A percentile compares a stretch with the other conserved stretches of the same genome.
Evolutionary conservation across 2,113 vertebrate species (phyloP).

Genomic region (Odobenus rosmarus): DNA sequence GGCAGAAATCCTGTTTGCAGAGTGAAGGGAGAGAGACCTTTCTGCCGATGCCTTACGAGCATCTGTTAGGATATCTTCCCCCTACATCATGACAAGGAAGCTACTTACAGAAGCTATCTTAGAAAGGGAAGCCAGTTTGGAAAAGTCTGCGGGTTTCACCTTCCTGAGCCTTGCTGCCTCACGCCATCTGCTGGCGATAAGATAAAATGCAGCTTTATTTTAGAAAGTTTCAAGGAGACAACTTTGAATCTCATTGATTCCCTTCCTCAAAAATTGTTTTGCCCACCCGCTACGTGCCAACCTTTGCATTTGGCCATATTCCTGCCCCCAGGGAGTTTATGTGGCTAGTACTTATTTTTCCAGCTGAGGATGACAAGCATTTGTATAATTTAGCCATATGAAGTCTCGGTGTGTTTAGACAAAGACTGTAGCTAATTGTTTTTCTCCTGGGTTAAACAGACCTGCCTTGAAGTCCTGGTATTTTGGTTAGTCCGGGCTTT

Average conservation of each 20-base stretch:
- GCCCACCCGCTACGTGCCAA: neutral
- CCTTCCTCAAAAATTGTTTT: neutral
- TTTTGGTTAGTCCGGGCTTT: constrained; percentile 26
- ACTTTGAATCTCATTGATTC: neutral
- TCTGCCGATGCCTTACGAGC: neutral
- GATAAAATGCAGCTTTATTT: neutral
- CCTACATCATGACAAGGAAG: neutral
- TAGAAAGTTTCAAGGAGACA: neutral
- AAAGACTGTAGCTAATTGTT: neutral
- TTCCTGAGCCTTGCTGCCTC: neutral
- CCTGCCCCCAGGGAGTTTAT: neutral
- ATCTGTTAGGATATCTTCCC: neutral
- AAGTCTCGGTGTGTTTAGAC: neutral
- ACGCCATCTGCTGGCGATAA: constrained; percentile 26
- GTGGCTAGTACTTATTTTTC: neutral
- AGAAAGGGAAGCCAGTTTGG: neutral
- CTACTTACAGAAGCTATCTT: neutral
- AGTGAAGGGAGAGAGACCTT: neutral
- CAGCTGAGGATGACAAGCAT: neutral
- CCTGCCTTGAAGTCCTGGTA: neutral
- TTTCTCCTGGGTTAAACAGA: neutral
- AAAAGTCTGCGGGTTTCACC: neutral
- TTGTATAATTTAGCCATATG: neutral
- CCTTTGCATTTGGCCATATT: neutral
- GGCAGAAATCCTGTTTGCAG: neutral